A percentile compares a stretch with the other conserved stretches of the same genome.
phyloP scores from a whole-genome alignment of 2,113 vertebrate genomes.

The Sylvicapra grimmia region DNA sequence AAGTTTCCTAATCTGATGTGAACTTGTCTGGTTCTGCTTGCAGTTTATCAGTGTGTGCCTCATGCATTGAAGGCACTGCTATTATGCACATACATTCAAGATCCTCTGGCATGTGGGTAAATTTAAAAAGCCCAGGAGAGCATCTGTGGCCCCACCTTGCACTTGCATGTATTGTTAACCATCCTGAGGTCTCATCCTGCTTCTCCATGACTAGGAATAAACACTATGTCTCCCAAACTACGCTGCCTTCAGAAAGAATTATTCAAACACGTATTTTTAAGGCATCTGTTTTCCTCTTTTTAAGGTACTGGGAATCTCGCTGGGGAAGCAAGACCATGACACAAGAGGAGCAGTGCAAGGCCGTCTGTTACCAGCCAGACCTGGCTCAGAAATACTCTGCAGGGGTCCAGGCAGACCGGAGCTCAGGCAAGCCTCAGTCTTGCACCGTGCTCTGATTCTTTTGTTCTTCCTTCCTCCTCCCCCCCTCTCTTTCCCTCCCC shows the following conservation, averaged over 20 bases:
- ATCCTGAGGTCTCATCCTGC: neutral
- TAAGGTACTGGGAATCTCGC: constrained; percentile 1
- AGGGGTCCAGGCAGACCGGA: neutral
- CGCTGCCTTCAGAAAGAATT: constrained; percentile 8
- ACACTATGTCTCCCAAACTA: neutral
- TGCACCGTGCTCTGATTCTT: neutral
- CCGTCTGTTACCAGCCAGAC: neutral
- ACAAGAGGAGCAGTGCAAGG: neutral
- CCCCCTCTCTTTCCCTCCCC: too few relatives aligned
- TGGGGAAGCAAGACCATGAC: constrained; percentile 22
- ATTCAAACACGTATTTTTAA: neutral
- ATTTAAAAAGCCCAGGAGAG: neutral
- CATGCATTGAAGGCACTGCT: neutral
- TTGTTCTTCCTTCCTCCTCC: neutral
- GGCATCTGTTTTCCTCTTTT: neutral
- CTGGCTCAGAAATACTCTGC: neutral
- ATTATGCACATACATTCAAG: neutral
- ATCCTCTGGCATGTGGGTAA: neutral
- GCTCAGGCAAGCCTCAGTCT: neutral
- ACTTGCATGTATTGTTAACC: neutral
- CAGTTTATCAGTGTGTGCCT: neutral
- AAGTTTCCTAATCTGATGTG: neutral
- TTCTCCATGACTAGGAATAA: neutral
- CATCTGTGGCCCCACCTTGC: neutral
- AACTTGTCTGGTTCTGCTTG: neutral